phyloP scores from a whole-genome alignment of 2,113 vertebrate genomes.

The Podilymbus podiceps region DNA sequence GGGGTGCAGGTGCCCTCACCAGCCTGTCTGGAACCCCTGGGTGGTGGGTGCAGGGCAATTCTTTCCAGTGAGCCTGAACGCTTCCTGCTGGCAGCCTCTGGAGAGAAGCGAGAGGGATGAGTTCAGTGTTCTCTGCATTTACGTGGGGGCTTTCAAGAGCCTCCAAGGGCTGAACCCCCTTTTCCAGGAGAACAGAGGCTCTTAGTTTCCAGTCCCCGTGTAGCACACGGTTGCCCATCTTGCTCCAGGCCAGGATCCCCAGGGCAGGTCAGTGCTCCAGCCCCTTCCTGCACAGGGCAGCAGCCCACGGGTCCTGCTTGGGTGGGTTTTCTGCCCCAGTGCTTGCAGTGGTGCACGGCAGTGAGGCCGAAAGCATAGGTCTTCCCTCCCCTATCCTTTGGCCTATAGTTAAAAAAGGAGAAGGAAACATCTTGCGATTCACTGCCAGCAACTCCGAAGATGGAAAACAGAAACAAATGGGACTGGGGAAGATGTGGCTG shows the following conservation, averaged over 20 bases:
- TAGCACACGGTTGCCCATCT: fast-evolving
- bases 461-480: not conserved
- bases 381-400: not conserved
- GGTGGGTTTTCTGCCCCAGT: fast-evolving
- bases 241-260: not conserved
- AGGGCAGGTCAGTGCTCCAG: not conserved
- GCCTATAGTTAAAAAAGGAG: not conserved
- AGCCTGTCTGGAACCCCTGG: not conserved
- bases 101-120: not conserved
- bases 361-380: not conserved
- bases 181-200: not conserved
- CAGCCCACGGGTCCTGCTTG: not conserved
- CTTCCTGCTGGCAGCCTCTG: fast-evolving
- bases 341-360: not conserved
- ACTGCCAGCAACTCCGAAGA: not conserved
- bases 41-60: fast-evolving
- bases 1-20: not conserved
- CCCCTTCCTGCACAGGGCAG: not conserved
- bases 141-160: fast-evolving
- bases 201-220: fast-evolving
- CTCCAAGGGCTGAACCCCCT: not conserved
- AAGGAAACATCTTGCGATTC: not conserved
- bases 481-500: not conserved
- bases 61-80: not conserved
- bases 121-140: not conserved